These are phyloP conservation scores for Nipponia nippon DNA, from an alignment of 2,113 vertebrate species.

Conservation along the genomic window DNA sequence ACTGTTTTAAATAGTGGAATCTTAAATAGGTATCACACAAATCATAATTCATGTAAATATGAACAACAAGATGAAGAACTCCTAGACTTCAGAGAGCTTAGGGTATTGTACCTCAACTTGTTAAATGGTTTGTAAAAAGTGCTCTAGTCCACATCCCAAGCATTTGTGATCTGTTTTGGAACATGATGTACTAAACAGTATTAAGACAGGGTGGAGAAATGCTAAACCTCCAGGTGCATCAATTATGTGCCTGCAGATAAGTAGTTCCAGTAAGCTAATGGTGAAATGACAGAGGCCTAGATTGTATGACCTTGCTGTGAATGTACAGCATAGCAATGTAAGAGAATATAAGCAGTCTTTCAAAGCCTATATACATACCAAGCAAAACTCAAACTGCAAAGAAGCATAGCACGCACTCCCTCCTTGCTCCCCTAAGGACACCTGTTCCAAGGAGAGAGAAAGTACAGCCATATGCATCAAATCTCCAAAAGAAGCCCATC, in stretches of 20 bases:
- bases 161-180: neutral
- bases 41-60: neutral
- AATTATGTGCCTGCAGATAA: neutral
- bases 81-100: neutral
- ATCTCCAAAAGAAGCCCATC: neutral
- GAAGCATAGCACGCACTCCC: no score
- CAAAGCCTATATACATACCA: neutral
- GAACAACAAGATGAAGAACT: neutral
- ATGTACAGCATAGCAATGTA: neutral
- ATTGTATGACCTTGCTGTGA: neutral
- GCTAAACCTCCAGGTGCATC: neutral
- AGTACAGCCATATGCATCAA: neutral
- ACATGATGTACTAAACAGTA: neutral
- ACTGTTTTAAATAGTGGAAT: neutral
- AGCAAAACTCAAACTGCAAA: neutral
- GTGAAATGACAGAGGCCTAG: neutral
- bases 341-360: neutral
- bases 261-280: neutral
- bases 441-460: neutral
- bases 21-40: neutral
- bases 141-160: neutral
- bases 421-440: neutral
- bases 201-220: slow-evolving; percentile 11
- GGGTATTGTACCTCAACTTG: neutral
- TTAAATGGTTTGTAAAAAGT: neutral